phyloP scores from a whole-genome alignment of 2,113 vertebrate genomes.

The Dryoscopus gambensis region DNA sequence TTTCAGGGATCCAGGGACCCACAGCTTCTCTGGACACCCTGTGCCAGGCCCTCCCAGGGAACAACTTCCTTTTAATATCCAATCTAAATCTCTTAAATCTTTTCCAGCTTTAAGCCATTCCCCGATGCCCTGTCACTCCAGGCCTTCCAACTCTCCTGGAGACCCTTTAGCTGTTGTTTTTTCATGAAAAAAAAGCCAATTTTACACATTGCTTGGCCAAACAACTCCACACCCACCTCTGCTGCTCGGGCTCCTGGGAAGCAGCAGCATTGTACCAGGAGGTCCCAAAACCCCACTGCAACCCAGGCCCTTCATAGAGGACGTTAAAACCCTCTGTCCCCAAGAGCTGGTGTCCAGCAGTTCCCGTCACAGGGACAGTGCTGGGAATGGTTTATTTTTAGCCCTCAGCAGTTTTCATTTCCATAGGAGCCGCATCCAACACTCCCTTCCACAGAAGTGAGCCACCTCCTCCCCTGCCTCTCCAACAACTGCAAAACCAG shows the following conservation, averaged over 20 bases:
- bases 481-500: background rate
- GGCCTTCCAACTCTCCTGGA: background rate
- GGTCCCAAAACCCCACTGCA: background rate
- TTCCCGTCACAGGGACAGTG: background rate
- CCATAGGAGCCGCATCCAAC: rapidly evolving
- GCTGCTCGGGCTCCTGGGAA: background rate
- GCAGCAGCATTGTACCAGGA: background rate
- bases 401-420: background rate
- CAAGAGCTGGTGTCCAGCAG: rapidly evolving
- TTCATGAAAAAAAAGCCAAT: background rate
- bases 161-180: background rate
- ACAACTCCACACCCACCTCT: background rate
- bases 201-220: background rate
- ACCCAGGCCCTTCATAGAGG: background rate
- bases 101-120: background rate
- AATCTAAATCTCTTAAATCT: background rate
- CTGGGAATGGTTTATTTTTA: background rate
- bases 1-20: background rate
- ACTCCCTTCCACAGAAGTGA: background rate
- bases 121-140: background rate
- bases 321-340: rapidly evolving
- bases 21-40: background rate
- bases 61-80: background rate
- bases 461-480: background rate
- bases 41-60: background rate